Evolutionary conservation across 2,888 invertebrate genomes (phyloP), one percentile per base, ranked within the genome.

Genomic region (Portevinia maculata): DNA sequence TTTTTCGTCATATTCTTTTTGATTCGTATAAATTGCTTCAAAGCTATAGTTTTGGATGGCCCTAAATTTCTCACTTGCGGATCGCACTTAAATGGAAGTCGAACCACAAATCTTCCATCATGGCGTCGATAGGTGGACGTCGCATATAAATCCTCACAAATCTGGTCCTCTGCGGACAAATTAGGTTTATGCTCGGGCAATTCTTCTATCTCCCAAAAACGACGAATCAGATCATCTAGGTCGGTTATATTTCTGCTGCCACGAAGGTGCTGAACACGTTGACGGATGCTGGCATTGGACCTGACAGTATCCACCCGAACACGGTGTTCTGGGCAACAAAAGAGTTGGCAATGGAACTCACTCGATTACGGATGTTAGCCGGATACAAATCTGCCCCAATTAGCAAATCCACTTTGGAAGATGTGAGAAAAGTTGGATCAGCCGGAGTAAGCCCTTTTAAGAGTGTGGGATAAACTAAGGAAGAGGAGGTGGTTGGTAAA

Each of bases 371-470:
- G 0, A 60, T 13, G 17, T 46, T 60, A 19, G 46, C 30, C 3
- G 60, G 60, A 4, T 46, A 60, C 0, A 60, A n/a, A 34, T 46
- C 46, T 11, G 57, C n/a, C 57, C 9, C 57, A 39, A 5, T 46
- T 46, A 52, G 30, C 11, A 52, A 9, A 52, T 52, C 50, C 1
- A 30, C 50, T 17, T 28, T 8, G 11, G 30, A 28, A 1, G 44
- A 44, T 19, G 1, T 44, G 2, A 19, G 7, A 9, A 44, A 44
- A 1, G 8, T 30, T 8, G 28, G 17, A 15, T 52, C 50, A 11
- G 50, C 50, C 3, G 30, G 9, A 4, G 3, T 11, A 30, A 17
- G 50, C 8, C 30, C 50, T 3, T 9, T 30, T 8, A 11, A 11
- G 7, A 15, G 17, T 13, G 9, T 28, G 13, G 13, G 0, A 13